These are phyloP conservation scores for Keiferia lycopersicella DNA, from an alignment of 2,888 invertebrate genomes.

Conservation along the genomic window DNA sequence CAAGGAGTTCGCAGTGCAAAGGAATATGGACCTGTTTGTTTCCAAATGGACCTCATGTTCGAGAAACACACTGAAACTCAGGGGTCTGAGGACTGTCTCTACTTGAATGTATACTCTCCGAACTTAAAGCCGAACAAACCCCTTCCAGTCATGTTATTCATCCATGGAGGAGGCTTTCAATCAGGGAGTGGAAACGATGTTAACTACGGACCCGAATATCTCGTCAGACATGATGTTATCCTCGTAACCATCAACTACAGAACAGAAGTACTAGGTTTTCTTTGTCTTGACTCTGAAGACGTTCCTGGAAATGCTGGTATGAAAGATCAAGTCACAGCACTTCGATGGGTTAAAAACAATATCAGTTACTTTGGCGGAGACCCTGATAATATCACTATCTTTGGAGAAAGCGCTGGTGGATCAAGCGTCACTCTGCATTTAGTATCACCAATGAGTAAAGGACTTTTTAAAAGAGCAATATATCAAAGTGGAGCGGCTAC, in stretches of 20 bases:
- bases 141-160: constrained; percentile 54
- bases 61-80: constrained; percentile 25
- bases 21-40: constrained; percentile 43
- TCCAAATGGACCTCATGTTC: constrained; percentile 39
- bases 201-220: constrained; percentile 46
- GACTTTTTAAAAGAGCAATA: constrained; percentile 71
- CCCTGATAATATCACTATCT: constrained; percentile 51
- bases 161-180: constrained; percentile 47
- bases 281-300: constrained; percentile 47
- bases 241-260: constrained; percentile 52
- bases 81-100: constrained; percentile 58
- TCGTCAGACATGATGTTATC: constrained; percentile 45
- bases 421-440: constrained; percentile 47
- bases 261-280: constrained; percentile 48
- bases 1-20: constrained; percentile 49
- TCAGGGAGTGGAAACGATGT: constrained; percentile 46
- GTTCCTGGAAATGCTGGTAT: constrained; percentile 53
- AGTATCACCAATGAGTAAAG: constrained; percentile 58
- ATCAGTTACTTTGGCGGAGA: constrained; percentile 53
- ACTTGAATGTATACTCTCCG: constrained; percentile 56
- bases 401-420: constrained; percentile 58
- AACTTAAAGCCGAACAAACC: constrained; percentile 39
- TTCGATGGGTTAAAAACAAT: constrained; percentile 53
- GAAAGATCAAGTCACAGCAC: constrained; percentile 54
- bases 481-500: constrained; percentile 85